Conservation (phyloP, 92 coral and sea anemone species). For the Epizoanthus ramosus region DNA sequence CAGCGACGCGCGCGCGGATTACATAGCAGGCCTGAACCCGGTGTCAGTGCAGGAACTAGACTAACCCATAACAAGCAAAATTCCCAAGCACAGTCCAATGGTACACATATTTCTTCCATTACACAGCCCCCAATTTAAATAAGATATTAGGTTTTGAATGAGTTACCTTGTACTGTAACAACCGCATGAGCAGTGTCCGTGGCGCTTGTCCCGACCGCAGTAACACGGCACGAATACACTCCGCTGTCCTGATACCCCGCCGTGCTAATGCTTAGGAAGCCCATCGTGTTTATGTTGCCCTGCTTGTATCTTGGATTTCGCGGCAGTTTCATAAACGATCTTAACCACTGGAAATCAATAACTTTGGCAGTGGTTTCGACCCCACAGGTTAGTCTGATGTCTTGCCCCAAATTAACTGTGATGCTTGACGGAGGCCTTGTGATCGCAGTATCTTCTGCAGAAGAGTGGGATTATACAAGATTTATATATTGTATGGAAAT, state of each 20-base stretch:
- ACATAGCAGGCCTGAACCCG: too few species aligned
- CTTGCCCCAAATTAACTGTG: slow-evolving; percentile 58
- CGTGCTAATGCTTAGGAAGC: slow-evolving; percentile 55
- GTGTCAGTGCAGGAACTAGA: too few species aligned
- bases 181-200: slow-evolving; percentile 55
- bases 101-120: too few species aligned
- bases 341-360: slow-evolving; percentile 66
- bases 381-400: slow-evolving; percentile 66
- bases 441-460: slow-evolving; percentile 57
- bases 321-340: slow-evolving; percentile 43
- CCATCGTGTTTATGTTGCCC: slow-evolving; percentile 54
- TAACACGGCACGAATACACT: slow-evolving; percentile 61
- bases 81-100: too few species aligned
- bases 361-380: slow-evolving; percentile 51
- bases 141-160: neutral
- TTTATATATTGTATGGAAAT: too few species aligned
- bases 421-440: slow-evolving; percentile 49
- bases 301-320: slow-evolving; percentile 43
- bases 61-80: too few species aligned
- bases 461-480: neutral
- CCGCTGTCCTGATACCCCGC: slow-evolving; percentile 69
- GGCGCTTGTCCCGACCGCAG: slow-evolving; percentile 47
- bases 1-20: too few species aligned
- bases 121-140: too few species aligned
- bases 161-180: slow-evolving; percentile 73